Evolutionary conservation across 2,797 vertebrate species (phyloP).

Genomic region (Malacoctenus gilli): DNA sequence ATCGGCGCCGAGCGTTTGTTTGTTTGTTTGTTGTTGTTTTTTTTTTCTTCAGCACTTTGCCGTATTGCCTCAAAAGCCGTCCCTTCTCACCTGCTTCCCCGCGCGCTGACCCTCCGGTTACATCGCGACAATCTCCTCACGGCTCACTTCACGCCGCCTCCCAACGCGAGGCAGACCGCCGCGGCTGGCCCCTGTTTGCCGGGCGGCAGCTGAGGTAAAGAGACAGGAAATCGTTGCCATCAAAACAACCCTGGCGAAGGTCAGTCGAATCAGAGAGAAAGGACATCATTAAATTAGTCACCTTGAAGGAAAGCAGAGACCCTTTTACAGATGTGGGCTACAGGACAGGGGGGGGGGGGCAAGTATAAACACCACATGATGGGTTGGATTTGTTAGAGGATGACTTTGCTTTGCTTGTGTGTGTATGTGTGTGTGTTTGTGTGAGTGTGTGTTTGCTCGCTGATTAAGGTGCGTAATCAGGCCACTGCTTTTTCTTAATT

Average conservation of each 20-base stretch:
- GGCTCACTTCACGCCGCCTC: constrained; percentile 81
- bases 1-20: too few species aligned
- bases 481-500: constrained; percentile 43
- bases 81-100: constrained; percentile 22
- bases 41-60: too few species aligned
- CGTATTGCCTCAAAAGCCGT: constrained; percentile 7
- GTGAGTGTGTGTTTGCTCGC: constrained; percentile 34
- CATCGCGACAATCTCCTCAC: constrained; percentile 59
- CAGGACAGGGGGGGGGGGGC: constrained; percentile 21
- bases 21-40: too few species aligned
- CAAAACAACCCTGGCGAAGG: constrained; percentile 91
- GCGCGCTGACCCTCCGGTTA: constrained; percentile 23
- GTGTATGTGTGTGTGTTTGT: constrained; percentile 35
- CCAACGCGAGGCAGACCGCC: constrained; percentile 76
- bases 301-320: constrained; percentile 83
- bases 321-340: constrained; percentile 36
- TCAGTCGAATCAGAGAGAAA: constrained; percentile 90
- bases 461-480: constrained; percentile 49
- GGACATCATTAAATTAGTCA: constrained; percentile 96
- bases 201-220: constrained; percentile 82
- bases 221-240: constrained; percentile 96
- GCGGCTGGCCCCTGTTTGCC: constrained; percentile 77
- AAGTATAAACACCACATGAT: constrained; percentile 15
- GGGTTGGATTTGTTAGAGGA: constrained; percentile 21
- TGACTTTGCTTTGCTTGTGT: constrained; percentile 16